Percentiles rank a stretch among this genome's conserved stretches.
Conservation (phyloP, 2,888 invertebrate species). For the Melinaea menophilus region DNA sequence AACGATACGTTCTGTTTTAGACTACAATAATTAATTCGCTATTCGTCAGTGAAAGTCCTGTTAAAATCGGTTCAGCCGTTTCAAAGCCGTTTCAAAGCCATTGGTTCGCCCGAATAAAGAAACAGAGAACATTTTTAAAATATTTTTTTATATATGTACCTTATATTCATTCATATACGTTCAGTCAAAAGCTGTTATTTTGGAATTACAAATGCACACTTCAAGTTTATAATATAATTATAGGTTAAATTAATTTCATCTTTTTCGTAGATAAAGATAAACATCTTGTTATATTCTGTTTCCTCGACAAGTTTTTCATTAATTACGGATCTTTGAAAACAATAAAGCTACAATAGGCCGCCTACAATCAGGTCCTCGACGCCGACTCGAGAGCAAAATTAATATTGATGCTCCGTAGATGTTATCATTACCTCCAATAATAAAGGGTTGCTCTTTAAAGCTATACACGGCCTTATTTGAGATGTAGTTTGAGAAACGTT, state of each 20-base stretch:
- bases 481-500: constrained; percentile 10
- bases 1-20: too few relatives aligned
- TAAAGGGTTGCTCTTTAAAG: constrained; percentile 38
- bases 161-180: too few relatives aligned
- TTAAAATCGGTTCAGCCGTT: too few relatives aligned
- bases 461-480: constrained; percentile 22
- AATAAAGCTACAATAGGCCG: constrained; percentile 43
- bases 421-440: constrained; percentile 51
- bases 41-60: too few relatives aligned
- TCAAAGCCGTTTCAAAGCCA: too few relatives aligned
- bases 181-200: too few relatives aligned
- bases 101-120: too few relatives aligned
- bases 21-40: too few relatives aligned
- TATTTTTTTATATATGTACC: too few relatives aligned
- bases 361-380: constrained; percentile 41
- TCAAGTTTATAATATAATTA: not conserved
- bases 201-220: too few relatives aligned
- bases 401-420: constrained; percentile 53
- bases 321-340: constrained; percentile 49
- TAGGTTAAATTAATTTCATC: not conserved
- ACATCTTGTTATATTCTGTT: constrained; percentile 18
- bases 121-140: too few relatives aligned
- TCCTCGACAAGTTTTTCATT: constrained; percentile 42
- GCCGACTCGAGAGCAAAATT: constrained; percentile 50
- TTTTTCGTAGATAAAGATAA: constrained; percentile 9